Evolutionary conservation across 2,113 vertebrate genomes (phyloP).

Genomic region (Aix galericulata): DNA sequence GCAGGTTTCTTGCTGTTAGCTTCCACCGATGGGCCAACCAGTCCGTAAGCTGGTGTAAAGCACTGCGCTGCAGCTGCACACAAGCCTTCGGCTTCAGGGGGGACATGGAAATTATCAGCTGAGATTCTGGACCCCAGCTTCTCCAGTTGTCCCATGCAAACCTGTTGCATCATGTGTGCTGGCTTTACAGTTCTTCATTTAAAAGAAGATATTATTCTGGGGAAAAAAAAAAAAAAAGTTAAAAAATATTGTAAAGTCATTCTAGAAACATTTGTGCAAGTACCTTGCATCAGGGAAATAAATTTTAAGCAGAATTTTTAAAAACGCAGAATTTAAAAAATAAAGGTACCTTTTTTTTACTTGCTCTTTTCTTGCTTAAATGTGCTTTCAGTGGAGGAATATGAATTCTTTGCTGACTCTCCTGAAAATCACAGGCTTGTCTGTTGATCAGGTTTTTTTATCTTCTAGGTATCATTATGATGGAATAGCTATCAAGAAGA

Average conservation of each 20-base stretch:
- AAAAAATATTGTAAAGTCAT: not conserved
- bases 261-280: not conserved
- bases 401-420: not conserved
- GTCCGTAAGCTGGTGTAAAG: not conserved
- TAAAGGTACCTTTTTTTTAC: not conserved
- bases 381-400: not conserved
- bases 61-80: rapidly evolving
- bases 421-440: not conserved
- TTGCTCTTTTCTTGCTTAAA: not conserved
- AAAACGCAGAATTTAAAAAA: not conserved
- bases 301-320: not conserved
- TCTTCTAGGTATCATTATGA: constrained; percentile 72
- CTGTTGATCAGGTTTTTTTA: not conserved
- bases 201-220: not conserved
- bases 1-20: not conserved
- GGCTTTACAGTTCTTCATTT: not conserved
- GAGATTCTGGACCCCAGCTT: not conserved
- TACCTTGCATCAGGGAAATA: not conserved
- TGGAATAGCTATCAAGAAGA: constrained; percentile 74
- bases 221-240: not conserved
- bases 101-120: not conserved
- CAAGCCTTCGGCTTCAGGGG: rapidly evolving
- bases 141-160: not conserved
- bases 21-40: not conserved
- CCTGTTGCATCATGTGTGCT: not conserved